Conservation (phyloP, 2,888 invertebrate genomes). For the Prosopocoilus inquinatus region DNA sequence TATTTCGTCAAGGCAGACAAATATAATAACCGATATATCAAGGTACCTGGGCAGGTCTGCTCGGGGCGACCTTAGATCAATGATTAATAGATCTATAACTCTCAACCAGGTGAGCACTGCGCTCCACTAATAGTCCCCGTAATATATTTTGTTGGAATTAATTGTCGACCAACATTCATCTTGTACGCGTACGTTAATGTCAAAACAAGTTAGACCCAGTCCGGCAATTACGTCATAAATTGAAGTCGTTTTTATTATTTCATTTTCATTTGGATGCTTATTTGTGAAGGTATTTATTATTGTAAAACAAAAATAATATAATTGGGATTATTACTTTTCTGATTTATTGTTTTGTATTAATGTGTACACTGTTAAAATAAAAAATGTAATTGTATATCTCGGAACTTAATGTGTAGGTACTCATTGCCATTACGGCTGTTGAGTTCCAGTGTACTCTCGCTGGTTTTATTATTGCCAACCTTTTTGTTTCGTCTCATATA, state of each 20-base stretch:
- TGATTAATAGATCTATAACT: conserved; percentile 48
- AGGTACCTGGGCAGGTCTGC: conserved; percentile 27
- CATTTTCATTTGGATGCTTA: conserved; percentile 27
- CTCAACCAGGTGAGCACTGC: conserved; percentile 43
- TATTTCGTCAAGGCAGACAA: conserved; percentile 45
- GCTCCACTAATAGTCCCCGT: conserved; percentile 40
- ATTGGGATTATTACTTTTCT: conserved; percentile 40
- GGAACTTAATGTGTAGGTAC: conserved; percentile 13
- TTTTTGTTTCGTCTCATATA: background rate
- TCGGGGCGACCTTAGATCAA: conserved; percentile 37
- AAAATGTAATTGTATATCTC: conserved; percentile 14
- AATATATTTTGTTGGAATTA: conserved; percentile 46
- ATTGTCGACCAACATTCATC: conserved; percentile 46
- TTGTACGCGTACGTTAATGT: conserved; percentile 41
- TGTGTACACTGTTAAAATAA: conserved; percentile 12
- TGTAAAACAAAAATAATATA: conserved; percentile 36
- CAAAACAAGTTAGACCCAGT: conserved; percentile 39
- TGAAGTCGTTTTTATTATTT: conserved; percentile 36
- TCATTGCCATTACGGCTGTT: background rate
- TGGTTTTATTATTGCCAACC: background rate
- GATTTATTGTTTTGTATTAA: conserved; percentile 40
- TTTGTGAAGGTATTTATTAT: conserved; percentile 32
- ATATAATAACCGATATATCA: conserved; percentile 41
- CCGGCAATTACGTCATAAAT: conserved; percentile 41
- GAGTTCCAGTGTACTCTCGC: background rate